phyloP scores from a whole-genome alignment of 2,888 invertebrate species.

The Teleogryllus oceanicus region DNA sequence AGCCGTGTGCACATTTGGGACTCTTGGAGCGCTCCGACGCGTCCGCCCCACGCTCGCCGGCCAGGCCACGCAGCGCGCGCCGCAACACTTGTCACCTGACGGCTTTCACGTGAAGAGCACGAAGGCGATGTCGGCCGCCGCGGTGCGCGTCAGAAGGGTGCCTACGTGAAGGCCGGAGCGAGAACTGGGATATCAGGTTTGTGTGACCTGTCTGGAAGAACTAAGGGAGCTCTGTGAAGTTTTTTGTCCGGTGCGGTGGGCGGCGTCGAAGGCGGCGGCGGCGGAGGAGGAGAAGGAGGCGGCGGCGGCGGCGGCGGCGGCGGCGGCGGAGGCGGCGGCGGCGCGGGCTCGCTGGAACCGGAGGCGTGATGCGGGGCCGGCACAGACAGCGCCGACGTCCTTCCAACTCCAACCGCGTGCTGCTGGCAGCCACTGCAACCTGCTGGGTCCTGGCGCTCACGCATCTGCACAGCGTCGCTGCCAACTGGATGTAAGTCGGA shows the following conservation, averaged over 20 bases:
- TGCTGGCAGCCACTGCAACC: conserved; percentile 18
- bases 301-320: background rate
- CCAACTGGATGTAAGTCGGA: conserved; percentile 31
- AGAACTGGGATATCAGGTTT: background rate
- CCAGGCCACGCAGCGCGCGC: background rate
- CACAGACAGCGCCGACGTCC: background rate
- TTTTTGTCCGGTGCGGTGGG: background rate
- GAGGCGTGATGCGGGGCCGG: conserved; percentile 18
- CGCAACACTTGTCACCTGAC: background rate
- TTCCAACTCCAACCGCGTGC: background rate
- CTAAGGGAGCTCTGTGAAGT: background rate
- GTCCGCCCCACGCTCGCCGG: background rate
- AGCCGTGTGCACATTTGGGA: conserved; percentile 7
- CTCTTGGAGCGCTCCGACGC: background rate
- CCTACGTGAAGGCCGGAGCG: background rate
- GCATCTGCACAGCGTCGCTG: conserved; percentile 24
- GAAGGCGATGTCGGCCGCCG: background rate
- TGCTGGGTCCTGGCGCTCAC: conserved; percentile 18
- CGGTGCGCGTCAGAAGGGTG: background rate
- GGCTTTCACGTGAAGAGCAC: background rate
- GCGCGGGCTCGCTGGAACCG: conserved; percentile 7
- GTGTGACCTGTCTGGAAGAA: background rate
- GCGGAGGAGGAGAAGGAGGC: background rate
- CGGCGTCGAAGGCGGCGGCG: background rate
- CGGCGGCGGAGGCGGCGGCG: background rate